Evolutionary conservation across 2,113 vertebrate genomes (phyloP).

Genomic region (Drymodes brunneopygia): DNA sequence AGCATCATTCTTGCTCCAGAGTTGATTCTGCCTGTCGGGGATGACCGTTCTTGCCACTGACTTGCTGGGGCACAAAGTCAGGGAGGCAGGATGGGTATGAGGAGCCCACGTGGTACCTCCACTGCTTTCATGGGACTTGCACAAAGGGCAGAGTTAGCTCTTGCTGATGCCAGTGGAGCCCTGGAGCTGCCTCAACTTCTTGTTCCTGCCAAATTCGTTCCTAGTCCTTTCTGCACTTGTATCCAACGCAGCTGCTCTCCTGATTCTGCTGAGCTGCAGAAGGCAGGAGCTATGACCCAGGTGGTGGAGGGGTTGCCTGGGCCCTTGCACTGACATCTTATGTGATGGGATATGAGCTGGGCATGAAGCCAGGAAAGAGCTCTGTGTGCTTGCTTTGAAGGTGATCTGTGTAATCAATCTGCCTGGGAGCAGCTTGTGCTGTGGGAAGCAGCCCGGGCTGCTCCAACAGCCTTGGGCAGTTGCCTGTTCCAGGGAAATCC

Average conservation of each 20-base stretch:
- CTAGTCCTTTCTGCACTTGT: background rate
- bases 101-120: background rate
- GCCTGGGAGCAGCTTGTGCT: background rate
- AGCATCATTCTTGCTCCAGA: background rate
- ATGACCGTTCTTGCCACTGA: background rate
- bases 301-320: background rate
- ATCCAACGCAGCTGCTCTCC: background rate
- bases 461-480: background rate
- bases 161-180: background rate
- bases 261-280: background rate
- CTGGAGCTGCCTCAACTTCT: background rate
- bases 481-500: background rate
- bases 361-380: background rate
- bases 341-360: background rate
- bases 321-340: background rate
- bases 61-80: background rate
- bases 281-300: background rate
- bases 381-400: background rate
- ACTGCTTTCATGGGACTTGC: background rate
- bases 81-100: background rate
- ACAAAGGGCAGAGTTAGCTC: background rate
- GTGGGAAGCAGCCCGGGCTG: background rate
- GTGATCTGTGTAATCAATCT: slow-evolving; percentile 19
- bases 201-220: background rate
- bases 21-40: background rate